Conservation (phyloP, 1,140 invertebrate species). For the Conus betulinus region DNA sequence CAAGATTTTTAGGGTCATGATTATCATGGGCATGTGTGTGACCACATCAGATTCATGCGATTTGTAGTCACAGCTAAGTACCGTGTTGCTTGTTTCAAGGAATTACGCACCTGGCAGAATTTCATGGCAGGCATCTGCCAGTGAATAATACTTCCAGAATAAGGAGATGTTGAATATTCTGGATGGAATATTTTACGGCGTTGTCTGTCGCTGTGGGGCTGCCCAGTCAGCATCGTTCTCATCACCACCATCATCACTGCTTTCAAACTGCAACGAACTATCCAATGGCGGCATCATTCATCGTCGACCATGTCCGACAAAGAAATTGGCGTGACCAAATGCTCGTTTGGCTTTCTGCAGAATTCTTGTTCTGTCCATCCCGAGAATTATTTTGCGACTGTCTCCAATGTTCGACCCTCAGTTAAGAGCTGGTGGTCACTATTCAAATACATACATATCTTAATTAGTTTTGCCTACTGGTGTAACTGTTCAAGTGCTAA, state of each 20-base stretch:
- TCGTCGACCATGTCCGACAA: not conserved
- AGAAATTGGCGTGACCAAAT: slow-evolving; percentile 16
- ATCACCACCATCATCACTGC: not conserved
- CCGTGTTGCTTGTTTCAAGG: not conserved
- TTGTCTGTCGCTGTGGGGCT: not conserved
- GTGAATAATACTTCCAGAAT: not conserved
- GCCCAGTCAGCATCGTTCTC: not conserved
- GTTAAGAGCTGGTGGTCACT: too few species aligned
- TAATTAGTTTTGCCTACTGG: too few species aligned
- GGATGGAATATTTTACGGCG: slow-evolving; percentile 16
- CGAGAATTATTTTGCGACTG: too few species aligned
- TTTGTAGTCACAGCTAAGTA: not conserved
- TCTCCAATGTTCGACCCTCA: too few species aligned
- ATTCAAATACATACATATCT: too few species aligned
- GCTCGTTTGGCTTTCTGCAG: too few species aligned
- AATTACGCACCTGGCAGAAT: not conserved
- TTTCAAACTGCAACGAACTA: not conserved
- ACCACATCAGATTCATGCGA: not conserved
- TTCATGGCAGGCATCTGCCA: not conserved
- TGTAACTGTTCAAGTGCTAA: too few species aligned
- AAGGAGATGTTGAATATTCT: not conserved
- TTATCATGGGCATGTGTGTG: not conserved
- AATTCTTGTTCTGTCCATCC: not conserved
- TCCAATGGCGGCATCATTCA: not conserved
- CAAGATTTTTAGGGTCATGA: not conserved